Conservation (phyloP, 2,888 invertebrate species). For the Pherbina coryleti region DNA sequence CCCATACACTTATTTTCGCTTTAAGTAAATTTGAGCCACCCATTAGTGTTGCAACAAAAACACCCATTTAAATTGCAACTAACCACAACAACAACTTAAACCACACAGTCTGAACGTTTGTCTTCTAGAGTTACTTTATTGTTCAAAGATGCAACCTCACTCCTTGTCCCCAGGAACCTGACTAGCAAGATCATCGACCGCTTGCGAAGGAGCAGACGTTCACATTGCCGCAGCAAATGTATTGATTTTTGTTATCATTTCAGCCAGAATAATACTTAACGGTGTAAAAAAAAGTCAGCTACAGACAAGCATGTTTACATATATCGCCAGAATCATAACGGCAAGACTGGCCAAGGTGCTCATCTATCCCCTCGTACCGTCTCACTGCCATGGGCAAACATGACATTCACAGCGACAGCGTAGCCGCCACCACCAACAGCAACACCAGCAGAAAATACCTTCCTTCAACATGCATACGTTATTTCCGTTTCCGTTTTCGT, state of each 20-base stretch:
- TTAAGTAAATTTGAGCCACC: slow-evolving; percentile 26
- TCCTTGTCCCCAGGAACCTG: neutral
- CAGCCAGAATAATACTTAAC: neutral
- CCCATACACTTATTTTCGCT: slow-evolving; percentile 6
- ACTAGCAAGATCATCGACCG: slow-evolving; percentile 28
- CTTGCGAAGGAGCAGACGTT: neutral
- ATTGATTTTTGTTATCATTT: slow-evolving; percentile 23
- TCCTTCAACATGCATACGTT: slow-evolving; percentile 50
- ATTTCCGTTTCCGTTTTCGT: slow-evolving; percentile 51
- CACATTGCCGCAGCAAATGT: neutral
- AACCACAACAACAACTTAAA: neutral
- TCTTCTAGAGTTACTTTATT: slow-evolving; percentile 32
- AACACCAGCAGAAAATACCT: slow-evolving; percentile 28
- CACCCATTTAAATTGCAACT: slow-evolving; percentile 10
- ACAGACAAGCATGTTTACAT: slow-evolving; percentile 17
- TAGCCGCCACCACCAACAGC: neutral
- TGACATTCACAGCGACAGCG: neutral
- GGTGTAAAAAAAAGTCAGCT: neutral
- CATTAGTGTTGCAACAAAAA: slow-evolving; percentile 2
- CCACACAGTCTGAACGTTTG: neutral
- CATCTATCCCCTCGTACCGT: too few relatives aligned
- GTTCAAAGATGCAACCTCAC: neutral
- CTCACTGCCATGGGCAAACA: neutral
- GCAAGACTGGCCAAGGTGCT: neutral
- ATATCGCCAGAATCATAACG: neutral